Conservation (phyloP, 2,113 vertebrate species). For the Peucedramus taeniatus region DNA sequence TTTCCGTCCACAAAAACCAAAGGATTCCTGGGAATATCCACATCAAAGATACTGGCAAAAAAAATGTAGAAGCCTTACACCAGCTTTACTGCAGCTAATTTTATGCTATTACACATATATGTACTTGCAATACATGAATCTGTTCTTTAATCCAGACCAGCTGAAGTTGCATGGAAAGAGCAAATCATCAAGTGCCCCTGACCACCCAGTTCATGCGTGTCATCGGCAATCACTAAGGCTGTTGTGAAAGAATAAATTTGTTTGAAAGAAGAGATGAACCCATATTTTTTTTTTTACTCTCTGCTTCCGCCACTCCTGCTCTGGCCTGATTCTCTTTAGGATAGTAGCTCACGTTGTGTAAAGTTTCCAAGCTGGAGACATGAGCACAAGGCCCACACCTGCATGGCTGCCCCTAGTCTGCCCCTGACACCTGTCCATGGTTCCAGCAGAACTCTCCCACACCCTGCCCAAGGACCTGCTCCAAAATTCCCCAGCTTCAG, state of each 20-base stretch:
- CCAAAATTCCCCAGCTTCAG: neutral
- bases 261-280: neutral
- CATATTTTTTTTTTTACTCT: neutral
- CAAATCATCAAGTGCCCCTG: neutral
- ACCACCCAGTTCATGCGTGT: neutral
- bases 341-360: fast-evolving
- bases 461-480: neutral
- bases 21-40: neutral
- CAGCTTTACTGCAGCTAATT: neutral
- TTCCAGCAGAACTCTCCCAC: neutral
- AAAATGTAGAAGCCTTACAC: neutral
- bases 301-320: neutral
- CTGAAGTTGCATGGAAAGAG: neutral
- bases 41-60: neutral
- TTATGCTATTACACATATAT: neutral
- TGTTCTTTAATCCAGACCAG: neutral
- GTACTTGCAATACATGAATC: neutral
- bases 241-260: neutral
- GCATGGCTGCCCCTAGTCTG: neutral
- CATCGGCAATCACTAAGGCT: neutral
- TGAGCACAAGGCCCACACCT: neutral
- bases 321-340: neutral
- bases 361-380: neutral
- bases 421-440: neutral
- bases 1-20: neutral